Evolutionary conservation across 2,888 invertebrate species (phyloP), one percentile per base, ranked within the genome.

Genomic region (Halictus quadricinctus): DNA sequence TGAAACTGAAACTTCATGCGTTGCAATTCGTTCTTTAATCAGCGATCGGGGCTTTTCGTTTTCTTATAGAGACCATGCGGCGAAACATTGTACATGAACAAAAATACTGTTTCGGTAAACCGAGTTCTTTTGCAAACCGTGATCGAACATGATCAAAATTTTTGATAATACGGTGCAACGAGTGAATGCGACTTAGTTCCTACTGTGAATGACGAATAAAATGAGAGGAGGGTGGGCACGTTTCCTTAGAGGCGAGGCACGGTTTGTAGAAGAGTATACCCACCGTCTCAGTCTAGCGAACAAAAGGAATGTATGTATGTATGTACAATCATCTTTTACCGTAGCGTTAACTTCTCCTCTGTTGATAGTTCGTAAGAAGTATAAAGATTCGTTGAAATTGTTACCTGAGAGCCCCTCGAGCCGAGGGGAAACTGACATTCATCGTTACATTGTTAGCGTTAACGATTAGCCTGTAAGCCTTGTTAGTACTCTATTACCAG

Each of bases 321-420:
- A 54, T 78, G 78, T 85, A 85, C 86, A 85, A 77, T 77, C 81
- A 77, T 81, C 36, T 84, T 79, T 84, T 73, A 76, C 72, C 46
- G 29, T 73, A 82, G 70, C 79, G 54, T 58, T n/a, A 72, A 80
- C 48, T 73, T 64, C 70, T 54, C 50, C 46, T 83, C 75, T 75
- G 79, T 78, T 86, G 50, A 54, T 79, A 79, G 77, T 60, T 41
- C 2, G 13, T 70, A 73, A 87, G 75, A 12, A 29, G 50, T 41
- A 46, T 25, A 81, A 80, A 83, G 80, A 88, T 86, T 90, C 89
- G 89, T 91, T 91, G 84, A 91, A 90, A 92, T 84, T 89, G 92
- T 92, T 92, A 92, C 90, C 90, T 90, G 91, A 91, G 81, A 69
- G 4, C 85, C 83, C 86, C 87, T 87, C 85, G 87, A 90, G 85